Evolutionary conservation across 2,888 invertebrate genomes (phyloP), one percentile per base, ranked within the genome.

Genomic region (Patella depressa): DNA sequence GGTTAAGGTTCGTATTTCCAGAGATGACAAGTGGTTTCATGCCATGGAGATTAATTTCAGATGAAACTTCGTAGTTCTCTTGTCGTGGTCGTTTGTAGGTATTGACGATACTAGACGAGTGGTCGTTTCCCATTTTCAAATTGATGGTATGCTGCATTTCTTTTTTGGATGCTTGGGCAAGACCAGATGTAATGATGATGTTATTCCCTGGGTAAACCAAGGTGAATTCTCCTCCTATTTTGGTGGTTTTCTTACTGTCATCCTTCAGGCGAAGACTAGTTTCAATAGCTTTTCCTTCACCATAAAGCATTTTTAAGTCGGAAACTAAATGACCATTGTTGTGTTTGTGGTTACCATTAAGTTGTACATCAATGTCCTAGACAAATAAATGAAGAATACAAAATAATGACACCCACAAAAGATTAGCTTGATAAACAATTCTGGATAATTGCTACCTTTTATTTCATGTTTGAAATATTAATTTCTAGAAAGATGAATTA

Each of bases 171-270:
- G 71, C 76, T 79, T 87, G 84, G 4, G 72, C 74, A n/a, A 87
- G 77, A 19, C 79, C 78, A n/a, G 85, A 83, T 0, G 83, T 83
- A 2, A 87, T 53, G 57, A 73, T 73, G 4, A 88, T 45, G 24
- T 81, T 80, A 73, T 83, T 85, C 45, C 88, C 87, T 29, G 85
- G 86, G 73, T 84, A 83, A 9, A 79, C 78, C 29, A 89, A 75
- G 2, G 79, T 75, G 45, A 84, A 79, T 53, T 80, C 78, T 34
- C 86, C 88, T 3, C 71, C 73, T 34, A 82, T 71, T 72, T 83
- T 84, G 65, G 73, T 80, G 11, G 81, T 75, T 14, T 82, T 81
- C 57, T 77, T 81, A 24, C 83, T 83, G 53, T 81, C 80, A 75
- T 87, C 82, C 72, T 82, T 83, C 14, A 86, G 75, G 53, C 75